Percentiles rank a stretch among this genome's conserved stretches.
phyloP scores from a whole-genome alignment of 2,888 invertebrate genomes.

The Watsonalla cultraria region DNA sequence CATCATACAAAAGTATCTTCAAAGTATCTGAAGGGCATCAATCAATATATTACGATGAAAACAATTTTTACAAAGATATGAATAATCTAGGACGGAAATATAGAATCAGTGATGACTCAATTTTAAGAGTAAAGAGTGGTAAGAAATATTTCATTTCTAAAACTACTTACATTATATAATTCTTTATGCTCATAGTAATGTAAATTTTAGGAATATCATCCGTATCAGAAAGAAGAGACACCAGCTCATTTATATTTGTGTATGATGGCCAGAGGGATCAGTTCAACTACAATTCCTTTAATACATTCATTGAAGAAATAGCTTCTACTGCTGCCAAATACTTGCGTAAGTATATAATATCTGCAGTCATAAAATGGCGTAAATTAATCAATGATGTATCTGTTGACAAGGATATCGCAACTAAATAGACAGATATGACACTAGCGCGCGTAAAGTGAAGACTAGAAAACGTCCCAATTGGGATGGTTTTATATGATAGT shows the following conservation, averaged over 20 bases:
- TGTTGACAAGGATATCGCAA: too few relatives aligned
- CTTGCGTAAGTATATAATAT: constrained; percentile 54
- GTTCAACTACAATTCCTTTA: constrained; percentile 39
- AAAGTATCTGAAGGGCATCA: constrained; percentile 3
- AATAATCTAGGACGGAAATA: constrained; percentile 48
- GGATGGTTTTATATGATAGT: background rate
- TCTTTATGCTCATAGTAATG: background rate
- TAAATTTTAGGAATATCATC: constrained; percentile 56
- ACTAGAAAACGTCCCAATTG: too few relatives aligned
- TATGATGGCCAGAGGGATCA: constrained; percentile 47
- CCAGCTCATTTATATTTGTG: constrained; percentile 63
- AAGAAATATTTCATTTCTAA: constrained; percentile 16
- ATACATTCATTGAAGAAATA: constrained; percentile 52
- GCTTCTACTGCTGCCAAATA: constrained; percentile 51
- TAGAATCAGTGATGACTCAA: constrained; percentile 46
- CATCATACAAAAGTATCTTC: constrained; percentile 4
- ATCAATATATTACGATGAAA: constrained; percentile 35
- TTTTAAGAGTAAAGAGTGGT: constrained; percentile 59
- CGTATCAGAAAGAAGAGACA: constrained; percentile 54
- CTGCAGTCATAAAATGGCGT: background rate
- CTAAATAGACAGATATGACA: too few relatives aligned
- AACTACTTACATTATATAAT: background rate
- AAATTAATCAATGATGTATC: too few relatives aligned
- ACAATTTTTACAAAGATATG: constrained; percentile 49
- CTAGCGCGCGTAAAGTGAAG: too few relatives aligned